phyloP scores from a whole-genome alignment of 1,140 invertebrate genomes.

The Bombus waltoni region DNA sequence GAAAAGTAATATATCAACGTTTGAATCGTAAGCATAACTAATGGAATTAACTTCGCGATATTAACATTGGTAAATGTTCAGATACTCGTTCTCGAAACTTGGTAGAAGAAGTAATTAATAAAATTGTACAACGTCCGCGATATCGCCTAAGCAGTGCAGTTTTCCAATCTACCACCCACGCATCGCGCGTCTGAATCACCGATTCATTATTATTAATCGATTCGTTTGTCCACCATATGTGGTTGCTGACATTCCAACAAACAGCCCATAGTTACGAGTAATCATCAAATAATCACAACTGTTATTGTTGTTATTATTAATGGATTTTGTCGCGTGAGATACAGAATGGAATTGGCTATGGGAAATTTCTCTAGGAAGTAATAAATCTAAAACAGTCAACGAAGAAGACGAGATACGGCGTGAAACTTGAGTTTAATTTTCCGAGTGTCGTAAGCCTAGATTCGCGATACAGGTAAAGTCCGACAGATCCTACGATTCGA shows the following conservation, averaged over 20 bases:
- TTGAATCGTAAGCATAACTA: not conserved
- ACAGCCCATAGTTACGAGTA: not conserved
- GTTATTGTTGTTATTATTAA: not conserved
- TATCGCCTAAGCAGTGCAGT: not conserved
- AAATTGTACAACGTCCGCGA: not conserved
- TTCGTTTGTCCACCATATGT: not conserved
- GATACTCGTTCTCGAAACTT: no score
- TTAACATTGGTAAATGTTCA: not conserved
- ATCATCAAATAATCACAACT: not conserved
- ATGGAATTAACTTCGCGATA: not conserved
- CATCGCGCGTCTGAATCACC: not conserved
- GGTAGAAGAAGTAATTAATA: not conserved
- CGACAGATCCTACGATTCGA: no score
- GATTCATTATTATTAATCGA: not conserved
- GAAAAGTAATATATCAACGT: constrained; percentile 2
- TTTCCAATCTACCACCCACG: not conserved
- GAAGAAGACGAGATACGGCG: no score
- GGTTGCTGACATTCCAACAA: not conserved
- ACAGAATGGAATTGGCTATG: not conserved
- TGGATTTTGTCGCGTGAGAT: not conserved
- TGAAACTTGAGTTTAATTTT: no score
- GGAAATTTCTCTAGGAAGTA: no score
- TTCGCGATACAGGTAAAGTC: no score
- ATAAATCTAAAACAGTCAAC: no score
- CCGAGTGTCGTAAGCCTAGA: no score